These are phyloP conservation scores for Intellagama lesueurii DNA, from an alignment of 2,797 vertebrate species.

Conservation along the genomic window DNA sequence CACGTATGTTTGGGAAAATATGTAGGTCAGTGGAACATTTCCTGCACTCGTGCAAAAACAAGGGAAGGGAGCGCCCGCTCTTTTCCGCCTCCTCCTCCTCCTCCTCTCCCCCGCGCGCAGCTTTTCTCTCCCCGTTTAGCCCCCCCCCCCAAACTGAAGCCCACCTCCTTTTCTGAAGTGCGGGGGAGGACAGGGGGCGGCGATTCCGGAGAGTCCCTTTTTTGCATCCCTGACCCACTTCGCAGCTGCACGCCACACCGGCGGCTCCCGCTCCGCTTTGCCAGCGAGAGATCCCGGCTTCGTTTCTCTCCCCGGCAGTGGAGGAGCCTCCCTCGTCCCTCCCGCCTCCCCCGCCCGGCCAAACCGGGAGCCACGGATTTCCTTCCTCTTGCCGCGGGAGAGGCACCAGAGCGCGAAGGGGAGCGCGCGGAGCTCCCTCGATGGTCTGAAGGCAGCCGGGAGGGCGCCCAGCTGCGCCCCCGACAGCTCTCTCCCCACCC, in stretches of 20 bases:
- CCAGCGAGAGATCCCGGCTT: background rate
- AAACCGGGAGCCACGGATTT: background rate
- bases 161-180: slow-evolving; percentile 20
- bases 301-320: background rate
- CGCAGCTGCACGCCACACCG: slow-evolving; percentile 27
- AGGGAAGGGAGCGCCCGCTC: slow-evolving; percentile 58
- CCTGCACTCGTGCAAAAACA: slow-evolving; percentile 79
- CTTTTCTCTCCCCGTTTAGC: slow-evolving; percentile 1
- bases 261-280: background rate
- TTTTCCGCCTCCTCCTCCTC: background rate
- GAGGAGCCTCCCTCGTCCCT: background rate
- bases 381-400: background rate
- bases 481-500: rapidly evolving
- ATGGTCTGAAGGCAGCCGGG: background rate
- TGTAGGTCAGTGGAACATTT: slow-evolving; percentile 88
- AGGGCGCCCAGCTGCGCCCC: background rate
- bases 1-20: slow-evolving; percentile 86
- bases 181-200: background rate
- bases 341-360: background rate
- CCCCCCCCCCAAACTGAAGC: slow-evolving; percentile 3
- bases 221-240: slow-evolving; percentile 66
- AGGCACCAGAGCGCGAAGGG: background rate
- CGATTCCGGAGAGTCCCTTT: slow-evolving; percentile 32
- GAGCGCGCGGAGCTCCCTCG: background rate
- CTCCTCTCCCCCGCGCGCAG: slow-evolving; percentile 28